phyloP scores from a whole-genome alignment of 2,888 invertebrate genomes.

The Aproaerema taeniolella region DNA sequence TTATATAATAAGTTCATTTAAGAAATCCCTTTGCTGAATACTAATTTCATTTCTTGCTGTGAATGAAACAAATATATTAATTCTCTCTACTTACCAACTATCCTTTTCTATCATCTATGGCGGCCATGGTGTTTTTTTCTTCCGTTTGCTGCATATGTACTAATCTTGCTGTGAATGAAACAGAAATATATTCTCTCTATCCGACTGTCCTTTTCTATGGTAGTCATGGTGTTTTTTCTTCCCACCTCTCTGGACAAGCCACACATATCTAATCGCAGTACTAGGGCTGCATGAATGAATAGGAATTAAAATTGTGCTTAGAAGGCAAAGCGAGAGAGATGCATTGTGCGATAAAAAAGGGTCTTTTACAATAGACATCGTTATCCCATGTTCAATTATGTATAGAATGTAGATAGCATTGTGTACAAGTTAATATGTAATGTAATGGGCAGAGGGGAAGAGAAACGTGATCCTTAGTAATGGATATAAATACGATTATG shows the following conservation, averaged over 20 bases:
- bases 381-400: slow-evolving; percentile 23
- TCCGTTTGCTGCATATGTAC: too few relatives aligned
- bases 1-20: too few relatives aligned
- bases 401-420: slow-evolving; percentile 17
- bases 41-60: too few relatives aligned
- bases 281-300: slow-evolving; percentile 42
- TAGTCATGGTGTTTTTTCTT: background rate
- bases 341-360: slow-evolving; percentile 28
- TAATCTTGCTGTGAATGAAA: too few relatives aligned
- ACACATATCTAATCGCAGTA: slow-evolving; percentile 38
- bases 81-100: too few relatives aligned
- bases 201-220: slow-evolving; percentile 2
- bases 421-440: slow-evolving; percentile 7
- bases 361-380: slow-evolving; percentile 34
- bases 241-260: slow-evolving; percentile 16
- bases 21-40: too few relatives aligned
- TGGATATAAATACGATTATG: too few relatives aligned
- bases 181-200: too few relatives aligned
- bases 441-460: background rate
- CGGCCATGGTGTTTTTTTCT: too few relatives aligned
- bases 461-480: too few relatives aligned
- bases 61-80: too few relatives aligned
- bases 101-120: too few relatives aligned
- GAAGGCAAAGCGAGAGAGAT: slow-evolving; percentile 28
- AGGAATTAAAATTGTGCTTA: slow-evolving; percentile 33